Percentiles rank a stretch among this genome's conserved stretches.
These are phyloP conservation scores for Corythornis cristatus DNA, from an alignment of 2,113 vertebrate genomes.

Conservation along the genomic window DNA sequence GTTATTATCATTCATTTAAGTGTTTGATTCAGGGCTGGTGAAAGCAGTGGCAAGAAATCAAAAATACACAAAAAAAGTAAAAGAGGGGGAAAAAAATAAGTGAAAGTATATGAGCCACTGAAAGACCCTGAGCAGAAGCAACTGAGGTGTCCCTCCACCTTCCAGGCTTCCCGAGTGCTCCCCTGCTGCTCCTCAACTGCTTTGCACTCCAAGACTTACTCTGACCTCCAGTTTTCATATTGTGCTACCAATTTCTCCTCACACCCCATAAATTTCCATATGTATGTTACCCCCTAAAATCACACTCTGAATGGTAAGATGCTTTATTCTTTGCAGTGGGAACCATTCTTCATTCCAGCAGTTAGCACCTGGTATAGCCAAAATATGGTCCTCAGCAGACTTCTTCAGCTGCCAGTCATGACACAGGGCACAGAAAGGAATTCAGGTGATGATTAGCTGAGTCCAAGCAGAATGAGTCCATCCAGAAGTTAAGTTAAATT, in stretches of 20 bases:
- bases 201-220: not conserved
- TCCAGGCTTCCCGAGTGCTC: not conserved
- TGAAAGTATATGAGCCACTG: not conserved
- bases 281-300: not conserved
- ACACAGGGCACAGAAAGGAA: not conserved
- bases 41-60: constrained; percentile 6
- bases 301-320: not conserved
- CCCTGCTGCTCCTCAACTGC: not conserved
- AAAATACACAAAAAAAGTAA: not conserved
- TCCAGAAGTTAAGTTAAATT: not conserved
- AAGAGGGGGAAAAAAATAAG: not conserved
- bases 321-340: not conserved
- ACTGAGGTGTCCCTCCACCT: not conserved
- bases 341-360: not conserved
- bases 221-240: not conserved
- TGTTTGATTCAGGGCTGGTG: not conserved
- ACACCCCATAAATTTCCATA: too few relatives aligned
- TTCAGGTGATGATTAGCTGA: not conserved
- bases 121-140: not conserved
- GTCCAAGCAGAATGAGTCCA: not conserved
- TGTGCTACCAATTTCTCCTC: not conserved
- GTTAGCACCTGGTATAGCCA: not conserved
- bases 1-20: constrained; percentile 63
- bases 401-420: not conserved
- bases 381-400: not conserved